Percentiles rank a stretch among this genome's conserved stretches.
Conservation (phyloP, 2,888 invertebrate species). For the Ophioninae sp. region DNA sequence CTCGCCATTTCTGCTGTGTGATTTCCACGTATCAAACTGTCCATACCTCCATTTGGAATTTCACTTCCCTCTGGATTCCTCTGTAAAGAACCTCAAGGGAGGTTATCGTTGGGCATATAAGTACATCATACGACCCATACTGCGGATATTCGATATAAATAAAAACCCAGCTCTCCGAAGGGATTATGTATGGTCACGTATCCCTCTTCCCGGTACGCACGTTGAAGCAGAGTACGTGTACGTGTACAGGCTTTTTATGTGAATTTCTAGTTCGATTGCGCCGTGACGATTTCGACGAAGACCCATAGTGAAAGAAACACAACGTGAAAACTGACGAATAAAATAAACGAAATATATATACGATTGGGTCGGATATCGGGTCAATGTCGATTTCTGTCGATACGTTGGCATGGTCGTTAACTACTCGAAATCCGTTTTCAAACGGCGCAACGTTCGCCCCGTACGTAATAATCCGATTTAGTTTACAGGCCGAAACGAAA, state of each 20-base stretch:
- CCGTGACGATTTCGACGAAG: not conserved
- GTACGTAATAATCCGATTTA: conserved; percentile 33
- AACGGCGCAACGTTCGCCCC: conserved; percentile 9
- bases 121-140: conserved; percentile 24
- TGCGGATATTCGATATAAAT: conserved; percentile 51
- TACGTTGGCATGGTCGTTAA: conserved; percentile 37
- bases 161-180: conserved; percentile 28
- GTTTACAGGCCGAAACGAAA: conserved; percentile 30
- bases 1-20: not conserved
- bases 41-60: conserved; percentile 17
- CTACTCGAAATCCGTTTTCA: conserved; percentile 26
- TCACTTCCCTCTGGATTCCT: conserved; percentile 39
- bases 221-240: conserved; percentile 20
- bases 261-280: conserved; percentile 26
- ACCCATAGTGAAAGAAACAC: not conserved
- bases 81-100: conserved; percentile 18
- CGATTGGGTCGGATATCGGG: not conserved
- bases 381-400: conserved; percentile 35
- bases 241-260: not conserved
- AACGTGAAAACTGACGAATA: conserved; percentile 9
- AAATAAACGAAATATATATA: conserved; percentile 22
- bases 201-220: conserved; percentile 39
- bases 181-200: conserved; percentile 38
- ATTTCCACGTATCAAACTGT: not conserved
- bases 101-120: conserved; percentile 17